Evolutionary conservation across 2,888 invertebrate genomes (phyloP).

Genomic region (Cantharis rustica): DNA sequence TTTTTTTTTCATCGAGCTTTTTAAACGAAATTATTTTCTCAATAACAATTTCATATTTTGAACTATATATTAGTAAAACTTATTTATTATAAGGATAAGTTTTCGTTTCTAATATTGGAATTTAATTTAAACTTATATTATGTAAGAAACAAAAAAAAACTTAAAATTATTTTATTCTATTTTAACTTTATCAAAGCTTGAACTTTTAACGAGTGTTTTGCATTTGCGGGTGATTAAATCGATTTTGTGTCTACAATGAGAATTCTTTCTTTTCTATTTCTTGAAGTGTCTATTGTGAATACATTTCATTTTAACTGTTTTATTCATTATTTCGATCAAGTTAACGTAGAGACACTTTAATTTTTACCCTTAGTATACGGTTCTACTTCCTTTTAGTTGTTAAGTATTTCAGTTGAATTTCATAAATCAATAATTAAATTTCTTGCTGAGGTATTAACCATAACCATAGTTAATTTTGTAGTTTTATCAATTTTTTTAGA

Average conservation of each 20-base stretch:
- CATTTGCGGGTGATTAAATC: not conserved
- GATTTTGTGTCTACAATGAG: not conserved
- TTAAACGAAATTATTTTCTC: not conserved
- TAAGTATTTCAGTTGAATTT: not conserved
- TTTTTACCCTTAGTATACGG: not conserved
- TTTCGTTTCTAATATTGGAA: too few species aligned
- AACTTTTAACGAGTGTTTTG: not conserved
- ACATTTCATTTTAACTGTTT: not conserved
- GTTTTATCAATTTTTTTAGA: not conserved
- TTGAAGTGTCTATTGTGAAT: not conserved
- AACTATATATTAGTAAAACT: not conserved
- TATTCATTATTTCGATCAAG: not conserved
- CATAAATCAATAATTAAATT: not conserved
- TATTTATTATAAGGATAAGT: too few species aligned
- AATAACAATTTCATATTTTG: not conserved
- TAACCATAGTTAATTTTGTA: not conserved
- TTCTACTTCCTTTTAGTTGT: not conserved
- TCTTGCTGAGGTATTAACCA: not conserved
- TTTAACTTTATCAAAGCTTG: not conserved
- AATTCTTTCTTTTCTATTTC: not conserved
- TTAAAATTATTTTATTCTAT: not conserved
- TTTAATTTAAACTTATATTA: too few species aligned
- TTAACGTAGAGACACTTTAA: not conserved
- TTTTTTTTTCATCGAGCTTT: not conserved
- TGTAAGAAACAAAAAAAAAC: not conserved